Evolutionary conservation across 2,888 invertebrate genomes (phyloP).

Genomic region (Cryptus viduatorius): DNA sequence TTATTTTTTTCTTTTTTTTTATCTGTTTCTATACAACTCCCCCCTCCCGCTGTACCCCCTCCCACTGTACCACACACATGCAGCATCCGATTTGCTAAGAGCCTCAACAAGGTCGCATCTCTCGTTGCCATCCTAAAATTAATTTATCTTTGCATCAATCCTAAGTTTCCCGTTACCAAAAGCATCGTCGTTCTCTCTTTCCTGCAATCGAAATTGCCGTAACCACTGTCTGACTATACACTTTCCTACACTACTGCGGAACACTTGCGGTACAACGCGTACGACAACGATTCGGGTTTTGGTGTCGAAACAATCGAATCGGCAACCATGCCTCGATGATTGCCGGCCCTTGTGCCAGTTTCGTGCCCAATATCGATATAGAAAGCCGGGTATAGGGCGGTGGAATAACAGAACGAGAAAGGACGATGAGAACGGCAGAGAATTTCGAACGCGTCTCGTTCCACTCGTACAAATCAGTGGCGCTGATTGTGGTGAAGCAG

Average conservation of each 20-base stretch:
- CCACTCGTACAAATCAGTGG: background rate
- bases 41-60: background rate
- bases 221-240: background rate
- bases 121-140: background rate
- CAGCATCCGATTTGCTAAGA: background rate
- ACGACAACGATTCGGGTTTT: background rate
- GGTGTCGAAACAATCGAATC: conserved; percentile 27
- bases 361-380: background rate
- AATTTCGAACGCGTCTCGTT: background rate
- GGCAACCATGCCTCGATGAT: conserved; percentile 14
- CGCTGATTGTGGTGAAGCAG: conserved; percentile 7
- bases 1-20: background rate
- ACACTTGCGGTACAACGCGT: background rate
- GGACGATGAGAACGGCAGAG: background rate
- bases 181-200: background rate
- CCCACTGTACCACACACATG: background rate
- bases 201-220: background rate
- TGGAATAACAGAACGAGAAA: background rate
- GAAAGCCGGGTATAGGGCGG: background rate
- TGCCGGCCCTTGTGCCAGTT: conserved; percentile 19
- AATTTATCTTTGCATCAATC: background rate
- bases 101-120: background rate
- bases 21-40: background rate
- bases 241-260: background rate
- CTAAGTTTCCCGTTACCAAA: background rate